These are phyloP conservation scores for Paramormyrops hopkinsi DNA, from an alignment of 2,797 vertebrate genomes.

Conservation along the genomic window DNA sequence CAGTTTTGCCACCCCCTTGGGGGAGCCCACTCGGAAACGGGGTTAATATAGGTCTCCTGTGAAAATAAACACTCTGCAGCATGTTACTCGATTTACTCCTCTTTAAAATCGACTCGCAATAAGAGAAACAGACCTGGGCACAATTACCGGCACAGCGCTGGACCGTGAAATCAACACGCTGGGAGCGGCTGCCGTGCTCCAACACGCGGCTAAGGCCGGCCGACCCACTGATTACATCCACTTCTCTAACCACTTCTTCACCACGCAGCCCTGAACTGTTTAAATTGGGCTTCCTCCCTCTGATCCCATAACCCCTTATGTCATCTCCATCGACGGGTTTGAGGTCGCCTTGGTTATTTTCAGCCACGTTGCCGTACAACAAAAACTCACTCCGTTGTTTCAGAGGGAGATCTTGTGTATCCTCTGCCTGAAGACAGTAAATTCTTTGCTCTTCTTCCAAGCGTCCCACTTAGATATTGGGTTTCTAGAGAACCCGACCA, in stretches of 20 bases:
- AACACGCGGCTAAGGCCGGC: neutral
- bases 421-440: neutral
- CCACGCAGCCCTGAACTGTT: slow-evolving; percentile 42
- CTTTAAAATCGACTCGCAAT: slow-evolving; percentile 94
- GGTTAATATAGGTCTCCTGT: slow-evolving; percentile 98
- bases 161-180: slow-evolving; percentile 11
- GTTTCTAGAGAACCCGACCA: slow-evolving; percentile 48
- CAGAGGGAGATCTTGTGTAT: neutral
- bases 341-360: neutral
- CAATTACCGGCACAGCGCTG: neutral
- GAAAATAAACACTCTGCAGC: slow-evolving; percentile 98
- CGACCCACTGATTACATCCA: neutral
- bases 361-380: neutral
- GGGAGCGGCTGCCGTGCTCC: neutral
- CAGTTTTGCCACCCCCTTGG: slow-evolving; percentile 52
- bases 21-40: slow-evolving; percentile 79
- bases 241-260: neutral
- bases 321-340: slow-evolving; percentile 17
- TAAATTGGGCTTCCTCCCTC: slow-evolving; percentile 54
- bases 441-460: neutral
- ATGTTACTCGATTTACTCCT: slow-evolving; percentile 89
- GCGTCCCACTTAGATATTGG: neutral
- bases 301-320: slow-evolving; percentile 42
- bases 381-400: neutral
- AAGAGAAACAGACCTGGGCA: slow-evolving; percentile 62